These are phyloP conservation scores for Epicampocera succincta DNA, from an alignment of 2,888 invertebrate species.

Conservation along the genomic window DNA sequence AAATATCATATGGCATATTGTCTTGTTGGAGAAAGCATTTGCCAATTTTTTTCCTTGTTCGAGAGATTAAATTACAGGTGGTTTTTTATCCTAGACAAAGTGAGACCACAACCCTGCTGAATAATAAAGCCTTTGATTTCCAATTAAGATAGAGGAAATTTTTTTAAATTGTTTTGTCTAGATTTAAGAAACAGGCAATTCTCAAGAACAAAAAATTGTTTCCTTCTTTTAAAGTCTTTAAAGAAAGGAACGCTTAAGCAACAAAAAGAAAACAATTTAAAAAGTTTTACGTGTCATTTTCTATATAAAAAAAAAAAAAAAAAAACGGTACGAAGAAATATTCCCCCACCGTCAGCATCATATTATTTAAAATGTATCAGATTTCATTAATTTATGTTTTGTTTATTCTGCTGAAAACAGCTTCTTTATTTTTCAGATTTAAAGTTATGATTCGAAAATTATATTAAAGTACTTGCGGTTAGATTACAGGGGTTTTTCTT, in stretches of 20 bases:
- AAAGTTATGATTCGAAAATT: slow-evolving; percentile 60
- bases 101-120: not conserved
- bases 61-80: slow-evolving; percentile 65
- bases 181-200: slow-evolving; percentile 5
- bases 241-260: slow-evolving; percentile 31
- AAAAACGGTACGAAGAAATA: not conserved
- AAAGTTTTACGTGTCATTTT: slow-evolving; percentile 36
- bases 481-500: slow-evolving; percentile 33
- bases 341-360: not conserved
- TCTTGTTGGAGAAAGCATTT: slow-evolving; percentile 4
- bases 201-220: not conserved
- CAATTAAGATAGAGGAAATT: slow-evolving; percentile 24
- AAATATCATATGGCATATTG: slow-evolving; percentile 4
- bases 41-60: slow-evolving; percentile 43
- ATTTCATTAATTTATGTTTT: slow-evolving; percentile 26
- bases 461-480: slow-evolving; percentile 55
- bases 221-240: not conserved
- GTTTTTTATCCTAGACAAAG: slow-evolving; percentile 1
- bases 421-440: slow-evolving; percentile 20
- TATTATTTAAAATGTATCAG: slow-evolving; percentile 47
- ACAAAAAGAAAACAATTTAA: slow-evolving; percentile 1
- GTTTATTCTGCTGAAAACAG: not conserved
- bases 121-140: slow-evolving; percentile 26
- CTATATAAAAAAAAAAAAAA: too few species aligned
- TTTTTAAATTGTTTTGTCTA: slow-evolving; percentile 20